Evolutionary conservation across 2,113 vertebrate genomes (phyloP), one percentile per base, ranked within the genome.

Genomic region (Myiopsitta monachus): DNA sequence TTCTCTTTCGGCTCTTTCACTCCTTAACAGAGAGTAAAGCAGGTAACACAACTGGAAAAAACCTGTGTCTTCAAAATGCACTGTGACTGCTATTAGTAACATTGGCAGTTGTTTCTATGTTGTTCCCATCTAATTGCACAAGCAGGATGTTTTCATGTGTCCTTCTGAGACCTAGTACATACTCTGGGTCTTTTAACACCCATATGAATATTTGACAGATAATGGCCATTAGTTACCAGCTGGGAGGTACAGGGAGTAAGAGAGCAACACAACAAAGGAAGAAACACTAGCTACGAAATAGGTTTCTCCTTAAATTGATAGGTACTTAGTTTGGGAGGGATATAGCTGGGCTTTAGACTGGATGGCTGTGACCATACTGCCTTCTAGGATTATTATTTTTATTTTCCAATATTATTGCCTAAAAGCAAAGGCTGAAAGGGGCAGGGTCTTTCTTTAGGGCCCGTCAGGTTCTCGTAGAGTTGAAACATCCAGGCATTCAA

Each of bases 41-140:
- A 44, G 31, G 39, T 59, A 73, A 46, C 23, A 11, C 7, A 31
- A 3, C 1, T 67, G 30, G 39, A 12, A 31, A 31, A 83, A 19
- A 4, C 8, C 6, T 4, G 2, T 2, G 2, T 46, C 28, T 54
- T 76, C 8, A 52, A 16, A 66, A 16, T 46, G 9, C 26, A 8
- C 0, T 10, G 0, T 47, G 36, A 41, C 15, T 72, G 3, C 14
- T 90, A 73, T 31, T 38, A 59, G 16, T 36, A 27, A 27, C 2
- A 0, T 6, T 31, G 41, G 7, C 57, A 66, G 26, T 24, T 88
- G 2, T 28, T 15, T 80, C 9, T 14, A 0, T 0, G 0, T 36
- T 78, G 18, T 68, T 76, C n/a, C 17, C 21, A 14, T n/a, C 8
- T 69, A 46, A 19, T n/a, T 16, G 39, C 31, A 33, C 18, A 5